phyloP scores from a whole-genome alignment of 2,888 invertebrate genomes.

The Apodemia zela region DNA sequence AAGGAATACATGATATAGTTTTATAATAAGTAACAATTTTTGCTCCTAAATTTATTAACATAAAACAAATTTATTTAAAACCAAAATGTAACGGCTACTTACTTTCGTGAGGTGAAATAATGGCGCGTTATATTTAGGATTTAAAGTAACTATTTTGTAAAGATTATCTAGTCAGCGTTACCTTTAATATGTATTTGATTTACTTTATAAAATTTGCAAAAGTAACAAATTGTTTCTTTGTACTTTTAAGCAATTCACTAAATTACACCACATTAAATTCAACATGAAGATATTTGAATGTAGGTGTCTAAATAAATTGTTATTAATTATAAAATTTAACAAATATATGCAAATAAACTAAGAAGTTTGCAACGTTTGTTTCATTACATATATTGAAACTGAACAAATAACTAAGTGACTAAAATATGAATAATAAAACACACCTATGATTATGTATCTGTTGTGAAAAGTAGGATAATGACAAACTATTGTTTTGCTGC shows the following conservation, averaged over 20 bases:
- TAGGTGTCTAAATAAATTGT: constrained; percentile 74
- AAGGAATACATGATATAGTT: constrained; percentile 58
- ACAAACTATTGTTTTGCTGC: constrained; percentile 39
- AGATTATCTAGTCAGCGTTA: constrained; percentile 67
- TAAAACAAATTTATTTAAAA: constrained; percentile 58
- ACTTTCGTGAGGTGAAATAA: constrained; percentile 51
- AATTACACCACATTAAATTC: constrained; percentile 76
- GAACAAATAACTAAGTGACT: constrained; percentile 71
- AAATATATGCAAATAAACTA: constrained; percentile 79
- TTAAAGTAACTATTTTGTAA: constrained; percentile 73
- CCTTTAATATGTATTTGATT: constrained; percentile 72
- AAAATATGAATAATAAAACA: constrained; percentile 75
- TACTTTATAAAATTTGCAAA: constrained; percentile 85
- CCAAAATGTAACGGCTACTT: constrained; percentile 46
- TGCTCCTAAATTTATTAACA: constrained; percentile 61
- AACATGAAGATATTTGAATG: constrained; percentile 68
- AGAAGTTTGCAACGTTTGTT: constrained; percentile 74
- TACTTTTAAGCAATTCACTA: constrained; percentile 86
- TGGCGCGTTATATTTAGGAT: constrained; percentile 59
- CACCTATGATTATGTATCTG: constrained; percentile 48
- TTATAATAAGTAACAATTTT: constrained; percentile 70
- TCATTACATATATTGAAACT: constrained; percentile 72
- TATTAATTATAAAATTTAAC: constrained; percentile 74
- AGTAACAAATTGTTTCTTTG: constrained; percentile 85
- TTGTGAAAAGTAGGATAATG: constrained; percentile 44